phyloP scores from a whole-genome alignment of 2,888 invertebrate genomes.

The Bugula neritina region DNA sequence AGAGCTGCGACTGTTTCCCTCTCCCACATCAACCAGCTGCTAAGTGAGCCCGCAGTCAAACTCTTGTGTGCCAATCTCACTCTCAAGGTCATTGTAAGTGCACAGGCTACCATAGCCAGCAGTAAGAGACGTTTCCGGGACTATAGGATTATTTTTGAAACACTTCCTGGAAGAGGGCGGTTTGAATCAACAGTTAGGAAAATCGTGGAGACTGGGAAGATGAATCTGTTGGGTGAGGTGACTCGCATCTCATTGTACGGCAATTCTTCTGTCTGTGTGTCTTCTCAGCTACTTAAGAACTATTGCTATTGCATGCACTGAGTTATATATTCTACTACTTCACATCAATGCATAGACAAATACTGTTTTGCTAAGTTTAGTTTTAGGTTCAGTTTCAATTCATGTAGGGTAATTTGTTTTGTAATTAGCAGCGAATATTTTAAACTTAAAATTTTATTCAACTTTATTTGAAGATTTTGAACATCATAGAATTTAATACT shows the following conservation, averaged over 20 bases:
- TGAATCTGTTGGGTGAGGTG: background rate
- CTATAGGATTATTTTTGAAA: background rate
- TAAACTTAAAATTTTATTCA: too few relatives aligned
- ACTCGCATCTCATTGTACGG: background rate
- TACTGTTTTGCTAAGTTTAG: too few relatives aligned
- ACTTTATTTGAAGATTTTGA: too few relatives aligned
- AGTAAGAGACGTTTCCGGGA: background rate
- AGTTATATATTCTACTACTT: too few relatives aligned
- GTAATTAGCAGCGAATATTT: too few relatives aligned
- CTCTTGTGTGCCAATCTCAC: background rate
- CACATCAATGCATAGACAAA: too few relatives aligned
- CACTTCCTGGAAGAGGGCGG: background rate
- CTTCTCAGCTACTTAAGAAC: background rate
- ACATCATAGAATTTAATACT: too few relatives aligned
- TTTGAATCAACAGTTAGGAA: background rate
- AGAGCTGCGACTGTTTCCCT: background rate
- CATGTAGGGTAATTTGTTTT: too few relatives aligned
- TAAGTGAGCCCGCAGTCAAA: background rate
- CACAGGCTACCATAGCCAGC: background rate
- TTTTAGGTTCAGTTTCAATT: too few relatives aligned
- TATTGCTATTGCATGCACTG: background rate
- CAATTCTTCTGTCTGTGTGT: background rate
- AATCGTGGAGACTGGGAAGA: background rate
- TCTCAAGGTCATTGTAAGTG: background rate
- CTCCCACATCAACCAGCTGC: background rate